phyloP scores from a whole-genome alignment of 2,113 vertebrate genomes.

The Zosterops japonicus region DNA sequence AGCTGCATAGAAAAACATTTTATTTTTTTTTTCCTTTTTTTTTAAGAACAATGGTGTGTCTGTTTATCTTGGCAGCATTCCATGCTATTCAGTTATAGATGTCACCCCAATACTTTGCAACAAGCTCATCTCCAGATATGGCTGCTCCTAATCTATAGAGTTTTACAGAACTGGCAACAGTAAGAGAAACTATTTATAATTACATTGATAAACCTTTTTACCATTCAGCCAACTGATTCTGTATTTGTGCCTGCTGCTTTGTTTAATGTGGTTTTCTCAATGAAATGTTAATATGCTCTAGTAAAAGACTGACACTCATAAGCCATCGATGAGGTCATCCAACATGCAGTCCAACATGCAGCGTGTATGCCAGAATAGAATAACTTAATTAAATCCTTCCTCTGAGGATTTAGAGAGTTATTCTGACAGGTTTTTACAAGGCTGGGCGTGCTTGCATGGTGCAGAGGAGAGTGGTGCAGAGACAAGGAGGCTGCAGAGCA shows the following conservation, averaged over 20 bases:
- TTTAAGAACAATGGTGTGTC: neutral
- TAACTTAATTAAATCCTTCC: conserved; percentile 45
- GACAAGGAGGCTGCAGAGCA: neutral
- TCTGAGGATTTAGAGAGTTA: conserved; percentile 6
- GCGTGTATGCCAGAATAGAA: neutral
- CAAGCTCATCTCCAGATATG: conserved; percentile 15
- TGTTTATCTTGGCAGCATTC: conserved; percentile 14
- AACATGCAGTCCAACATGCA: neutral
- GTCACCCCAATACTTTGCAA: neutral
- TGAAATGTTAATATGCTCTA: conserved; percentile 19
- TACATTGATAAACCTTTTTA: conserved; percentile 3
- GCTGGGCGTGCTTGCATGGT: accelerated
- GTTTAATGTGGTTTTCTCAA: conserved; percentile 7
- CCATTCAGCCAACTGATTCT: neutral
- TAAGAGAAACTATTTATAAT: neutral
- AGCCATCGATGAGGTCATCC: neutral
- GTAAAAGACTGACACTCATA: neutral
- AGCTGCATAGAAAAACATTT: neutral
- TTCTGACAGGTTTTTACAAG: conserved; percentile 8
- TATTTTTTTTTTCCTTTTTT: neutral
- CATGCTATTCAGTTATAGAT: conserved; percentile 18
- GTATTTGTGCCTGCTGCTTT: conserved; percentile 10
- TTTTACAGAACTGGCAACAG: neutral
- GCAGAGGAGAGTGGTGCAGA: neutral
- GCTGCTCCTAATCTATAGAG: conserved; percentile 17